These are phyloP conservation scores for Podarcis cretensis DNA, from an alignment of 2,113 vertebrate genomes.

Conservation along the genomic window DNA sequence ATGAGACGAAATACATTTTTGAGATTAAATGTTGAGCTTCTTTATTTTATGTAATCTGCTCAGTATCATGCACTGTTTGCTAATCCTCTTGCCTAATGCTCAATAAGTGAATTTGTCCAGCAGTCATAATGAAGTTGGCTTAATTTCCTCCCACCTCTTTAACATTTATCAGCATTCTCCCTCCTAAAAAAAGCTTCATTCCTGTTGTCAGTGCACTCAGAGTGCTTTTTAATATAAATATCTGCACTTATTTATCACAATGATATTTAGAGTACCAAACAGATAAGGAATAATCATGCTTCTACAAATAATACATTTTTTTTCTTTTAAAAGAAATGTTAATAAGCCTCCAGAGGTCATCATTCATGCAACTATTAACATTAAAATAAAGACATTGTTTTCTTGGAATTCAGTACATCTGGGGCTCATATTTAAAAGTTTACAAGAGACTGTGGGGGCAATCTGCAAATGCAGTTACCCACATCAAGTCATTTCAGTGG, in stretches of 20 bases:
- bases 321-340: background rate
- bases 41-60: slow-evolving; percentile 68
- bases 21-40: slow-evolving; percentile 60
- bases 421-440: background rate
- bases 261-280: background rate
- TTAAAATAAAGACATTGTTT: background rate
- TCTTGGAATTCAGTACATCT: background rate
- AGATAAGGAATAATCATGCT: slow-evolving; percentile 12
- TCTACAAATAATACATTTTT: background rate
- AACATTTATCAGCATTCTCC: slow-evolving; percentile 32
- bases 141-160: slow-evolving; percentile 55
- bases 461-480: background rate
- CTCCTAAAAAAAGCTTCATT: slow-evolving; percentile 27
- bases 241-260: background rate
- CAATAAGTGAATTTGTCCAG: slow-evolving; percentile 57
- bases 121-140: slow-evolving; percentile 55
- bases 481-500: background rate
- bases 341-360: background rate
- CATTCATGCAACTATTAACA: background rate
- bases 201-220: slow-evolving; percentile 12
- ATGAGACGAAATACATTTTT: slow-evolving; percentile 64
- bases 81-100: slow-evolving; percentile 63
- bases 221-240: slow-evolving; percentile 9
- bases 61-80: slow-evolving; percentile 39
- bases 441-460: background rate